These are phyloP conservation scores for Emmelina monodactyla DNA, from an alignment of 2,888 invertebrate genomes.

Conservation along the genomic window DNA sequence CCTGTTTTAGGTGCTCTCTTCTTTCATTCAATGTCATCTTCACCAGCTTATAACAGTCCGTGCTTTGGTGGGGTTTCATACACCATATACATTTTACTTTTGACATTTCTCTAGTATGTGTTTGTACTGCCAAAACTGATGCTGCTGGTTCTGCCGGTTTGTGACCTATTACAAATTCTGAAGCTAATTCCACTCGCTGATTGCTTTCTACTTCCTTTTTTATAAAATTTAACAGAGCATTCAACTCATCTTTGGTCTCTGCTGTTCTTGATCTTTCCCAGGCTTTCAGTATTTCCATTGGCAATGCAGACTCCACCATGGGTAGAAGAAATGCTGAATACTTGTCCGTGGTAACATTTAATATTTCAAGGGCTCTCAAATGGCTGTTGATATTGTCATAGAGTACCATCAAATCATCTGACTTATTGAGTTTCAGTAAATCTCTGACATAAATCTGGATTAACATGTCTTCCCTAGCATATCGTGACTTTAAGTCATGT, in stretches of 20 bases:
- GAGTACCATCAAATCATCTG: not conserved
- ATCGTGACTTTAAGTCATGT: slow-evolving; percentile 1
- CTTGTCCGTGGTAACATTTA: slow-evolving; percentile 8
- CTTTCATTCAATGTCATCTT: too few relatives aligned
- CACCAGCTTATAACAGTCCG: too few relatives aligned
- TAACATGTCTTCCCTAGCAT: slow-evolving; percentile 2
- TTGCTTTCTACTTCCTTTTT: slow-evolving; percentile 9
- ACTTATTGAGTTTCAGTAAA: not conserved
- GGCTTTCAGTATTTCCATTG: slow-evolving; percentile 4
- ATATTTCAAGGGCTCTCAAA: slow-evolving; percentile 7
- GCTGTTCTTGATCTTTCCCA: slow-evolving; percentile 5
- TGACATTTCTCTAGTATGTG: not conserved
- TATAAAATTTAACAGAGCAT: slow-evolving; percentile 4
- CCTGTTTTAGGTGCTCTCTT: slow-evolving; percentile 2
- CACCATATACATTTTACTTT: not conserved
- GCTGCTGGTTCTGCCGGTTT: too few relatives aligned
- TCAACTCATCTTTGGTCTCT: too few relatives aligned
- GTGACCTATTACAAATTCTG: too few relatives aligned
- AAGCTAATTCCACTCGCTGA: too few relatives aligned
- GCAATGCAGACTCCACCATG: slow-evolving; percentile 11
- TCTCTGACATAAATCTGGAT: slow-evolving; percentile 4
- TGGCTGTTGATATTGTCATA: slow-evolving; percentile 6
- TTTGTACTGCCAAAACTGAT: not conserved
- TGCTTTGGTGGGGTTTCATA: slow-evolving; percentile 1
- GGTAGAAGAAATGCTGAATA: slow-evolving; percentile 10